phyloP scores from a whole-genome alignment of 2,113 vertebrate genomes.

The Geococcyx californianus region DNA sequence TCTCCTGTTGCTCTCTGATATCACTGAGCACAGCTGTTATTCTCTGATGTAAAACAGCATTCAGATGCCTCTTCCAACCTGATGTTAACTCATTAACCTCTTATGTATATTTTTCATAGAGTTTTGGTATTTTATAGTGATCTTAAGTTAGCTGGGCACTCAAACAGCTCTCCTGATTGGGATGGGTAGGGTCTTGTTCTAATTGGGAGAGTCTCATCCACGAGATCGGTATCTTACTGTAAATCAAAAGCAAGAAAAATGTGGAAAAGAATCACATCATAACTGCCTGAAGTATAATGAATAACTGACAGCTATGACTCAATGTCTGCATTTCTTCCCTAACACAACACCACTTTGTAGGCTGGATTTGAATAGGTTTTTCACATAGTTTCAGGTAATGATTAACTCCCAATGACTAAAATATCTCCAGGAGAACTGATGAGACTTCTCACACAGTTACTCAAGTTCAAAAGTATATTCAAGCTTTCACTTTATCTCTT shows the following conservation, averaged over 20 bases:
- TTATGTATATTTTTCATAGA: neutral
- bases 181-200: neutral
- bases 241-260: neutral
- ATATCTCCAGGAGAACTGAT: conserved; percentile 24
- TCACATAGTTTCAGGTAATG: conserved; percentile 51
- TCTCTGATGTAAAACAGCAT: neutral
- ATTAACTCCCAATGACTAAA: conserved; percentile 72
- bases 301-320: conserved; percentile 69
- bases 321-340: conserved; percentile 64
- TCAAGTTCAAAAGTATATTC: neutral
- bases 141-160: neutral
- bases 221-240: neutral
- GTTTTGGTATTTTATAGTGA: neutral
- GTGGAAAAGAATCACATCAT: neutral
- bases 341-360: conserved; percentile 15
- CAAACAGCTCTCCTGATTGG: neutral
- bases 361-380: conserved; percentile 10
- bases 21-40: neutral
- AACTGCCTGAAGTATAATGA: neutral
- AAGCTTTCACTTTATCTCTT: neutral
- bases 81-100: neutral
- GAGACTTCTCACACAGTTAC: neutral
- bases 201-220: neutral
- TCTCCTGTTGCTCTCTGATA: neutral
- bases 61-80: neutral